These are phyloP conservation scores for Eupsilia transversa DNA, from an alignment of 2,888 invertebrate species.

Conservation along the genomic window DNA sequence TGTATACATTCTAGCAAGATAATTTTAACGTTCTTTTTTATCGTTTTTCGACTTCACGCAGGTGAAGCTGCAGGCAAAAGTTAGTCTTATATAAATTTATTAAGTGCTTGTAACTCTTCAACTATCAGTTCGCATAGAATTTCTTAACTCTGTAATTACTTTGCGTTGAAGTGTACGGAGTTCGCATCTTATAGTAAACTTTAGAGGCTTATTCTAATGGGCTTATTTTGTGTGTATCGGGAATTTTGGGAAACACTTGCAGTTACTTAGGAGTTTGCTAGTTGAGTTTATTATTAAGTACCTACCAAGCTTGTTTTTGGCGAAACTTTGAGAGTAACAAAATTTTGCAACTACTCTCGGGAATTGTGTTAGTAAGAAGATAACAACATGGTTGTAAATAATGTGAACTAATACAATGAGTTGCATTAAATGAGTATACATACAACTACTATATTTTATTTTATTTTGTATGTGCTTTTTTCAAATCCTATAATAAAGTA, in stretches of 20 bases:
- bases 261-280: conserved; percentile 56
- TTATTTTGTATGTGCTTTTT: no score
- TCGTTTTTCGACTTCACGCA: neutral
- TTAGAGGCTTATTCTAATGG: conserved; percentile 63
- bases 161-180: conserved; percentile 48
- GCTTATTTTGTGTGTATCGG: conserved; percentile 58
- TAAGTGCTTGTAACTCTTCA: conserved; percentile 57
- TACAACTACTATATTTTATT: no score
- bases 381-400: neutral
- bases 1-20: no score
- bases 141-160: conserved; percentile 66
- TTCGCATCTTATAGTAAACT: conserved; percentile 56
- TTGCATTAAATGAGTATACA: neutral
- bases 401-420: neutral
- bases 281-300: conserved; percentile 48
- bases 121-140: conserved; percentile 56
- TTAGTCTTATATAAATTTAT: conserved; percentile 54
- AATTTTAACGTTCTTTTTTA: neutral
- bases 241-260: conserved; percentile 63
- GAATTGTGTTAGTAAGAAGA: conserved; percentile 4
- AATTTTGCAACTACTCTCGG: neutral
- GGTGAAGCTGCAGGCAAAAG: neutral
- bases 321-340: conserved; percentile 25
- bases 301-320: conserved; percentile 39
- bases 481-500: no score